Evolutionary conservation across 2,797 vertebrate species (phyloP).

Genomic region (Lindbergichthys nudifrons): DNA sequence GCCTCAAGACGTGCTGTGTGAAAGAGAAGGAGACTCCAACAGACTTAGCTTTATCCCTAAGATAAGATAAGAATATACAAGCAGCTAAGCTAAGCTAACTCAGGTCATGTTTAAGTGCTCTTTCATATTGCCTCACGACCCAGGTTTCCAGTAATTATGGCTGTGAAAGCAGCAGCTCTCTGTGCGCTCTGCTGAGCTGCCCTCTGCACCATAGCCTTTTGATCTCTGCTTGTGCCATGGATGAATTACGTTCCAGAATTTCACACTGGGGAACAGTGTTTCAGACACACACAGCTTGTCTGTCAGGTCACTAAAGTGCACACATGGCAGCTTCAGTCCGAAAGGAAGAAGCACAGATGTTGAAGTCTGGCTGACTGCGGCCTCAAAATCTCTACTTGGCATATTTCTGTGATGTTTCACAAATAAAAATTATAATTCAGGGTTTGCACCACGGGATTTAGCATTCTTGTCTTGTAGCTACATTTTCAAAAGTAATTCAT

Average conservation of each 20-base stretch:
- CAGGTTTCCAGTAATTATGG: slow-evolving; percentile 71
- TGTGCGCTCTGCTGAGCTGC: slow-evolving; percentile 68
- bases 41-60: slow-evolving; percentile 47
- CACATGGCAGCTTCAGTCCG: slow-evolving; percentile 60
- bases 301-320: slow-evolving; percentile 74
- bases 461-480: slow-evolving; percentile 53
- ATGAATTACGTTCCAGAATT: slow-evolving; percentile 86
- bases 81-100: slow-evolving; percentile 46
- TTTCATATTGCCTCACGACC: slow-evolving; percentile 47
- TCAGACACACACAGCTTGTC: slow-evolving; percentile 72
- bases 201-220: slow-evolving; percentile 81
- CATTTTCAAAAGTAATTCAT: slow-evolving; percentile 59
- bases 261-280: slow-evolving; percentile 81
- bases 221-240: slow-evolving; percentile 83
- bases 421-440: slow-evolving; percentile 40
- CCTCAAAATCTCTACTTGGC: slow-evolving; percentile 36
- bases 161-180: slow-evolving; percentile 68
- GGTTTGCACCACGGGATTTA: slow-evolving; percentile 30
- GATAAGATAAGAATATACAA: slow-evolving; percentile 73
- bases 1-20: slow-evolving; percentile 47
- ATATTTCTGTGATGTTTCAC: slow-evolving; percentile 42
- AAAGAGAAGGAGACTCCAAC: slow-evolving; percentile 46
- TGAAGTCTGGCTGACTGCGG: slow-evolving; percentile 23
- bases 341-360: slow-evolving; percentile 58
- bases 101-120: slow-evolving; percentile 47